Evolutionary conservation across 2,888 invertebrate species (phyloP).

Genomic region (Nasonia oneida): DNA sequence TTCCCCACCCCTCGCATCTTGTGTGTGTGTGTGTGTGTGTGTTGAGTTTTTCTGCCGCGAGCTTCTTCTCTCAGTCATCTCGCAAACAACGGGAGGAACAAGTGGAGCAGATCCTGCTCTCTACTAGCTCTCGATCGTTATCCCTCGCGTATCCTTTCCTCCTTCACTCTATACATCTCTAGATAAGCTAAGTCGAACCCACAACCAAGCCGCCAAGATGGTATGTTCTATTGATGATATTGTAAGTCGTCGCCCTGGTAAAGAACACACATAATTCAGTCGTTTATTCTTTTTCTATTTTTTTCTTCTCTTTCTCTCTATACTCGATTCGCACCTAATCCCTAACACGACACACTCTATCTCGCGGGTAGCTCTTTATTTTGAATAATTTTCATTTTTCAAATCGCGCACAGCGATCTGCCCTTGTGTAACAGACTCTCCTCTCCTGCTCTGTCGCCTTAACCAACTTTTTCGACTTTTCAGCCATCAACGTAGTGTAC

Average conservation of each 20-base stretch:
- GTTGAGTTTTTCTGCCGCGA: background rate
- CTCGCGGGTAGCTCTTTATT: background rate
- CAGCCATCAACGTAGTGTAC: background rate
- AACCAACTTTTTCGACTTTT: slow-evolving; percentile 27
- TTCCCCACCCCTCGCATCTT: background rate
- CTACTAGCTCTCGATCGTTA: background rate
- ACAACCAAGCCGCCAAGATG: slow-evolving; percentile 71
- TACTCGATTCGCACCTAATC: slow-evolving; percentile 6
- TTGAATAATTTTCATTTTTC: slow-evolving; percentile 5
- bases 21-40: too few relatives aligned
- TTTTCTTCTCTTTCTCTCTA: slow-evolving; percentile 60
- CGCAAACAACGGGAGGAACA: too few relatives aligned
- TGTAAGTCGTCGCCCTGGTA: slow-evolving; percentile 79
- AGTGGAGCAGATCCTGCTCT: too few relatives aligned
- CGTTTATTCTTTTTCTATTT: slow-evolving; percentile 67
- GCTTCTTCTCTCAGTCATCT: background rate
- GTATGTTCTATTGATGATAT: slow-evolving; percentile 79
- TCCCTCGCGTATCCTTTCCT: background rate
- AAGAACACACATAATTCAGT: slow-evolving; percentile 71
- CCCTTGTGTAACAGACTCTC: too few relatives aligned
- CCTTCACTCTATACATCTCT: background rate
- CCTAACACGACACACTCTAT: slow-evolving; percentile 22
- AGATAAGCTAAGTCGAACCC: background rate
- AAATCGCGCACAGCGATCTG: background rate
- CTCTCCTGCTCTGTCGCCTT: slow-evolving; percentile 32